These are phyloP conservation scores for Prunella fulvescens DNA, from an alignment of 2,113 vertebrate species.

Conservation along the genomic window DNA sequence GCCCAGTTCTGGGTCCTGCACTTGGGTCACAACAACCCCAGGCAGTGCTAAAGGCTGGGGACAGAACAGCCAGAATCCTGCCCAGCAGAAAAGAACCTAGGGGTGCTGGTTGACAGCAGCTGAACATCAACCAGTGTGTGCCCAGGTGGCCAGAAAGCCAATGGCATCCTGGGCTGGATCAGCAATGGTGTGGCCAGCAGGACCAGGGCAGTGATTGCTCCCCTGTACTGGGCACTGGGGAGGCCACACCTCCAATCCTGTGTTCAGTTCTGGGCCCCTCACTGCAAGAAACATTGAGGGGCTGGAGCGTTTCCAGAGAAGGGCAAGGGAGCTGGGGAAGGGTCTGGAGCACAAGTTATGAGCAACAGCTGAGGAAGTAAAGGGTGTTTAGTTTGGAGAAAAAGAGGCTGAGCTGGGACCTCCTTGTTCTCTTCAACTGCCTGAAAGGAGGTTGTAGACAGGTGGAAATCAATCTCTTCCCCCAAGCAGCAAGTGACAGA, in stretches of 20 bases:
- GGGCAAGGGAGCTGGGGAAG: rapidly evolving
- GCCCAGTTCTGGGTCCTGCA: too few species aligned
- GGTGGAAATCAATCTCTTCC: background rate
- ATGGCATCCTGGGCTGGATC: rapidly evolving
- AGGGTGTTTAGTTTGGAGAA: background rate
- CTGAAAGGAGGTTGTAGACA: background rate
- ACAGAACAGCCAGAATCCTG: background rate
- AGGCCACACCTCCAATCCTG: background rate
- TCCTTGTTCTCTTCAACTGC: background rate
- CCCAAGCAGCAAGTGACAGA: background rate
- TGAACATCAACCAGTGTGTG: rapidly evolving
- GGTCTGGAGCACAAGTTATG: background rate
- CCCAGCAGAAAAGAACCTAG: background rate
- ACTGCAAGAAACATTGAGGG: rapidly evolving
- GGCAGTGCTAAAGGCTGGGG: background rate
- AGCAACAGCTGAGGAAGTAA: background rate
- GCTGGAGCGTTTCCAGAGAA: background rate
- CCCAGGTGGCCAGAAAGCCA: background rate
- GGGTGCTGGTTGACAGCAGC: rapidly evolving
- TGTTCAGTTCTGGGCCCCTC: background rate
- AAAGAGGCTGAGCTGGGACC: background rate
- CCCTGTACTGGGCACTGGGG: rapidly evolving
- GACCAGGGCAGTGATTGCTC: rapidly evolving
- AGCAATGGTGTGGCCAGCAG: background rate
- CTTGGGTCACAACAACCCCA: background rate